phyloP scores from a whole-genome alignment of 2,113 vertebrate species.

The Bos javanicus region DNA sequence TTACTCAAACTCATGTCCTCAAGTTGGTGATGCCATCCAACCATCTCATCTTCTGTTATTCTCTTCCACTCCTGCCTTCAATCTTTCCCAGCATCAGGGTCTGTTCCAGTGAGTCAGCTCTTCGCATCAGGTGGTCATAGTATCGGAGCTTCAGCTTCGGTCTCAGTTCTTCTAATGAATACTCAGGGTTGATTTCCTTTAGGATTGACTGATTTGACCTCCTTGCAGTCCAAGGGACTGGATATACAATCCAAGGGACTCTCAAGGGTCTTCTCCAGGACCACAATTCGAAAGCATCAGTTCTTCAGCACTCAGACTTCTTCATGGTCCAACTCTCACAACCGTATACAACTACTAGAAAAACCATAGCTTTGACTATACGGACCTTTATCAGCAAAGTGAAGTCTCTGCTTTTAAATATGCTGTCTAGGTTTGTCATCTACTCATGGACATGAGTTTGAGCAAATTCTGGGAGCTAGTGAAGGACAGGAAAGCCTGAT shows the following conservation, averaged over 20 bases:
- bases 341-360: background rate
- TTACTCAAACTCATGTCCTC: background rate
- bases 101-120: background rate
- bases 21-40: background rate
- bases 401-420: background rate
- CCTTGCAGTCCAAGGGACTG: background rate
- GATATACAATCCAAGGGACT: background rate
- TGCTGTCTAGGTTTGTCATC: background rate
- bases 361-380: background rate
- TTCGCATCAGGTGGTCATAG: background rate
- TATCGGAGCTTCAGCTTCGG: background rate
- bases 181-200: background rate
- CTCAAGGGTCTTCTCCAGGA: background rate
- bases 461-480: background rate
- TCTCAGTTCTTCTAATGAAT: background rate
- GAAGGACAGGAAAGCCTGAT: background rate
- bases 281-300: background rate
- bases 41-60: background rate
- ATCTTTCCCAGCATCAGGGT: background rate
- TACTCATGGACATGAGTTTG: background rate
- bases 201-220: background rate
- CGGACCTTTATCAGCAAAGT: fast-evolving
- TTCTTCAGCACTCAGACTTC: background rate
- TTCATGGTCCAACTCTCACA: background rate
- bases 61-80: background rate